phyloP scores from a whole-genome alignment of 2,113 vertebrate species.

The Paramormyrops kingsleyae region DNA sequence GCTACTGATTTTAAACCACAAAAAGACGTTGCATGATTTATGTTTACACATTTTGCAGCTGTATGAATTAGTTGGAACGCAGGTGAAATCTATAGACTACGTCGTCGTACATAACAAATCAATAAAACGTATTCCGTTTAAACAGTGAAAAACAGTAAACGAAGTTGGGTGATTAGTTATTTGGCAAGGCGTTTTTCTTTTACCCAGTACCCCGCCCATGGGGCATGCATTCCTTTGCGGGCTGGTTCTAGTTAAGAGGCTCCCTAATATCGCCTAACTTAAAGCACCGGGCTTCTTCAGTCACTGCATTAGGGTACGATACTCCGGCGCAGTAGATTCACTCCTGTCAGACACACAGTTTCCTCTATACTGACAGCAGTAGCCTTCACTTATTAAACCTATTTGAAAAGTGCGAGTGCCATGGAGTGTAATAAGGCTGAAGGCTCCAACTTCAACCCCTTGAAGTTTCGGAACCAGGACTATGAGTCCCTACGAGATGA shows the following conservation, averaged over 20 bases:
- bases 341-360: not conserved
- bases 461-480: constrained; percentile 48
- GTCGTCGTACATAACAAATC: not conserved
- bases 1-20: constrained; percentile 3
- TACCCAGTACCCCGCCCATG: constrained; percentile 33
- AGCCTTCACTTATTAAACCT: not conserved
- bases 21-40: not conserved
- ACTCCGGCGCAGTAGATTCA: not conserved
- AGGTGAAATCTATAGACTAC: not conserved
- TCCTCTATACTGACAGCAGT: not conserved
- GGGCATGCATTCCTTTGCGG: constrained; percentile 39
- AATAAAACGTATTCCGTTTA: not conserved
- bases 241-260: constrained; percentile 32
- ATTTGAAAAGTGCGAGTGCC: not conserved
- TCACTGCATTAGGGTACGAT: not conserved
- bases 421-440: constrained; percentile 35
- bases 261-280: not conserved
- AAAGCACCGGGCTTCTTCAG: not conserved
- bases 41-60: not conserved
- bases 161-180: constrained; percentile 18
- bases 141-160: not conserved
- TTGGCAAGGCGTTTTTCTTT: constrained; percentile 36
- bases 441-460: constrained; percentile 53
- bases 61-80: not conserved
- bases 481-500: constrained; percentile 33